phyloP scores from a whole-genome alignment of 2,888 invertebrate genomes.

The Orgyia antiqua region DNA sequence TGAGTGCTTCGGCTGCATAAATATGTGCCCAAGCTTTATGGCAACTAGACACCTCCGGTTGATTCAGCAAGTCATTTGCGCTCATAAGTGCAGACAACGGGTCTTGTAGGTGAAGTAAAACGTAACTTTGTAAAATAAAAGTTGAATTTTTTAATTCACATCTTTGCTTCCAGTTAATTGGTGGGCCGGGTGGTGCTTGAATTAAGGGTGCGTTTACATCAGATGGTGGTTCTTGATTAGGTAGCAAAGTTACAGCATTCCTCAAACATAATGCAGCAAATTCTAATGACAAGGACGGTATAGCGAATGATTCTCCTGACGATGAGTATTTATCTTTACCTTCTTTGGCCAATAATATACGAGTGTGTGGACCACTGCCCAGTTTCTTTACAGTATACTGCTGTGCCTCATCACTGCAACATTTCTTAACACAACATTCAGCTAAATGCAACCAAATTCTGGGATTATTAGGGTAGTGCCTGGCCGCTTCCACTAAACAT shows the following conservation, averaged over 20 bases:
- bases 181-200: constrained; percentile 80
- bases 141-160: constrained; percentile 81
- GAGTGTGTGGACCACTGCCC: constrained; percentile 66
- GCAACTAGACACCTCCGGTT: constrained; percentile 77
- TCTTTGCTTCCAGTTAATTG: constrained; percentile 79
- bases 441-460: constrained; percentile 95
- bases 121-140: constrained; percentile 89
- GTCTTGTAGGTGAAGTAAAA: constrained; percentile 90
- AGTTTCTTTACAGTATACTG: constrained; percentile 65
- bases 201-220: constrained; percentile 49
- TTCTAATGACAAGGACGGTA: constrained; percentile 92
- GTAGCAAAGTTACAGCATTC: constrained; percentile 87
- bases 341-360: constrained; percentile 57
- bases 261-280: constrained; percentile 93
- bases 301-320: constrained; percentile 86
- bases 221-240: constrained; percentile 68
- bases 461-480: constrained; percentile 92
- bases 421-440: constrained; percentile 90
- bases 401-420: constrained; percentile 76
- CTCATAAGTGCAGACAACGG: constrained; percentile 87
- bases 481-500: constrained; percentile 90
- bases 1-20: constrained; percentile 92
- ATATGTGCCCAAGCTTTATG: constrained; percentile 89
- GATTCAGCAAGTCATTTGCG: constrained; percentile 84
- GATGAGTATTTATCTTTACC: constrained; percentile 60